Base-by-base conservation (phyloP, 2,113 vertebrate species). In the human region DNA sequence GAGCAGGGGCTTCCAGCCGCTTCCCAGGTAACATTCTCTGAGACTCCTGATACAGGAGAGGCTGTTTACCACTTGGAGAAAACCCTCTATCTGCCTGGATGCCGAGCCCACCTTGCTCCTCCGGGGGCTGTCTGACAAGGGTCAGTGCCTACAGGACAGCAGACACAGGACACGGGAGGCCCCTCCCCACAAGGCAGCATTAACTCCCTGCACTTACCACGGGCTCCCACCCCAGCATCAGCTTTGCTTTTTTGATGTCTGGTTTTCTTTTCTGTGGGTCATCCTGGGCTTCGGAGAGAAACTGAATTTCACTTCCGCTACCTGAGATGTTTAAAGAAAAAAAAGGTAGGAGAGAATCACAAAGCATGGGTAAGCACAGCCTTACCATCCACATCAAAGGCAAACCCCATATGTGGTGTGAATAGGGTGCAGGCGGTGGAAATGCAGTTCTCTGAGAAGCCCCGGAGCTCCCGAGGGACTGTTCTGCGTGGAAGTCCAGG, bases 241-340 rank as follows among this genome's bases (percentile, higher is more conserved):
- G 98, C 96, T 99, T 99, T 40, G 99, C 99, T 98, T 99, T 99
- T 82, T 98, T 99, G 98, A 99, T 99, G 97, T 99, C 99, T 7
- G 99, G 99, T 97, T 99, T 99, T 97, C 99, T 99, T 98, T 99
- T 99, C 98, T 99, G 99, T 32, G 99, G 99, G 97, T 99, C 99
- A 92, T 99, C 99, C 95, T 99, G 99, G 35, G 99, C 99, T 99
- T 99, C 99, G 2, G 99, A 99, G 64, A 99, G 99, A 99, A 99
- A 99, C 98, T 99, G 99, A 98, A 99, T 99, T 98, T 99, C 99
- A 98, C 99, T 99, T 52, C 98, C 99, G 90, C 99, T 99, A 66
- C 99, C 99, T 99, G 38, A 96, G 55, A 93, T 83, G 45, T 89
- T 94, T 13, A 13, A 68, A 45, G 23, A 75, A 61, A 38, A 2